Evolutionary conservation across 2,797 vertebrate species (phyloP).

Genomic region (Microtus agrestis): DNA sequence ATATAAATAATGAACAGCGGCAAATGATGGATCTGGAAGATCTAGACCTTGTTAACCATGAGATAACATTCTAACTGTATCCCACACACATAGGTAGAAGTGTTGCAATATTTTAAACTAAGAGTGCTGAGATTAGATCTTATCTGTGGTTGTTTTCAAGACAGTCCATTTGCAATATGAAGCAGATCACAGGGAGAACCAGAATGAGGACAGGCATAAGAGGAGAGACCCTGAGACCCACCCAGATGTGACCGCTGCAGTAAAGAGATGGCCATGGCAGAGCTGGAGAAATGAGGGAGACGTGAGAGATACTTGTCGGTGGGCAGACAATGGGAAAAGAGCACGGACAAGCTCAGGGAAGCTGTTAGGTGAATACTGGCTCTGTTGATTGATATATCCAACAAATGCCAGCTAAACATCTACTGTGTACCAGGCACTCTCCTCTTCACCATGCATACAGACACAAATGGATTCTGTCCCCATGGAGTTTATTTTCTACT

Average conservation of each 20-base stretch:
- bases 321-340: background rate
- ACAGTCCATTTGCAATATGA: background rate
- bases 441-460: background rate
- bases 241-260: background rate
- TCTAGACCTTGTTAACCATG: background rate
- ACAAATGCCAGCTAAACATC: background rate
- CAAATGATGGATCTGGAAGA: too few species aligned
- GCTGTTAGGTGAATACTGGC: too few species aligned
- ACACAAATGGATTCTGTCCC: background rate
- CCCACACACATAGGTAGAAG: background rate
- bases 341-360: background rate
- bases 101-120: background rate
- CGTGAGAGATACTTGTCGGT: background rate
- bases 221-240: background rate
- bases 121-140: background rate
- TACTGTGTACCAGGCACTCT: background rate
- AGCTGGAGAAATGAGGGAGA: background rate
- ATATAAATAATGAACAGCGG: background rate
- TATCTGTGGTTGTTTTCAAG: background rate
- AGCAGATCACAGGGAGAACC: background rate
- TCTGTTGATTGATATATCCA: background rate
- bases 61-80: constrained; percentile 34
- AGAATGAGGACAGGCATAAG: background rate
- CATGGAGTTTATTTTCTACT: background rate
- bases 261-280: background rate